Conservation (phyloP, 2,888 invertebrate genomes). For the Buathra laborator region DNA sequence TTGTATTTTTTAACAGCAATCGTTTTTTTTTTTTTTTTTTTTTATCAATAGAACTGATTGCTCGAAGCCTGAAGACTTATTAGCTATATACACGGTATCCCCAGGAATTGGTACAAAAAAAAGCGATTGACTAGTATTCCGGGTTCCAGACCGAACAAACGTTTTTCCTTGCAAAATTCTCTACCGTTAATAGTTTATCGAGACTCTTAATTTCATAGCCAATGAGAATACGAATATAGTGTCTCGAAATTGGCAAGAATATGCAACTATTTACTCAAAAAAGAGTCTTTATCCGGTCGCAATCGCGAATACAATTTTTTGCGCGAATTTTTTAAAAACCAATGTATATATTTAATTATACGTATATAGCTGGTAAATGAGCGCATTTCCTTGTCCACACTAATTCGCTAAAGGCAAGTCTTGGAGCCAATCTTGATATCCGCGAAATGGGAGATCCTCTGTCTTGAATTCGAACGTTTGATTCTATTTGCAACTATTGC, state of each 20-base stretch:
- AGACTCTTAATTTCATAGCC: background rate
- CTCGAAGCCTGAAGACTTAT: conserved; percentile 37
- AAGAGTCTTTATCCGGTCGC: too few relatives aligned
- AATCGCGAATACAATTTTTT: background rate
- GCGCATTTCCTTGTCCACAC: conserved; percentile 6
- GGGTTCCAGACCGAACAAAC: background rate
- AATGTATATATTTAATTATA: conserved; percentile 11
- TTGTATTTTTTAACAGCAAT: conserved; percentile 6
- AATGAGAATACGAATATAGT: background rate
- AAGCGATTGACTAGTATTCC: background rate
- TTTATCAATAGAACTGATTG: conserved; percentile 6
- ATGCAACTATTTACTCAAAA: background rate
- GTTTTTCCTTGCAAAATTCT: background rate
- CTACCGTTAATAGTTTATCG: background rate
- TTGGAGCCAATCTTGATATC: conserved; percentile 45
- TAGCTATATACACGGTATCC: conserved; percentile 12
- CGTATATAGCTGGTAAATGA: conserved; percentile 18
- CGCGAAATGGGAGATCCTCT: conserved; percentile 13
- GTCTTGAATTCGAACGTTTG: conserved; percentile 18
- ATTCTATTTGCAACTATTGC: conserved; percentile 14
- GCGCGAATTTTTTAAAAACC: background rate
- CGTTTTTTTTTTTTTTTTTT: background rate
- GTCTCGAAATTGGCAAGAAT: background rate
- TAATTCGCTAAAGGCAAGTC: conserved; percentile 41
- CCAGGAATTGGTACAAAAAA: conserved; percentile 13